phyloP scores from a whole-genome alignment of 2,888 invertebrate species.

The Andrena dorsata region DNA sequence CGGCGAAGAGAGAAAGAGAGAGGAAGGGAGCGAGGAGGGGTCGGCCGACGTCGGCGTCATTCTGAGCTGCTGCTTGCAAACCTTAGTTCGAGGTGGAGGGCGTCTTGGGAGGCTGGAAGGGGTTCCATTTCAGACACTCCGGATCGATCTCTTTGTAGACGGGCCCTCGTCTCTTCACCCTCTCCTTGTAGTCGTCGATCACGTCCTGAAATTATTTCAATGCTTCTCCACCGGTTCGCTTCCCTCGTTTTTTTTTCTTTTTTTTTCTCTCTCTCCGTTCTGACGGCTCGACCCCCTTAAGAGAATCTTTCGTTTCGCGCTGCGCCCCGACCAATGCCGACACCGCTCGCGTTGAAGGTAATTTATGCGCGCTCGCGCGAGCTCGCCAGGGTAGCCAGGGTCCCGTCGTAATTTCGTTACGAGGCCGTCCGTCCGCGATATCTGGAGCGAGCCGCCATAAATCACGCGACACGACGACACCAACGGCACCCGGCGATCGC shows the following conservation, averaged over 20 bases:
- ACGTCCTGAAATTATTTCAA: slow-evolving; percentile 90
- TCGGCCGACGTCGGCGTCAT: slow-evolving; percentile 58
- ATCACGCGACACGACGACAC: slow-evolving; percentile 44
- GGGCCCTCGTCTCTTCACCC: slow-evolving; percentile 90
- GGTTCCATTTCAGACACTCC: slow-evolving; percentile 95
- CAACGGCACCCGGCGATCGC: background rate
- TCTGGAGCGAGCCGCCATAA: slow-evolving; percentile 17
- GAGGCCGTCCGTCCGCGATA: background rate
- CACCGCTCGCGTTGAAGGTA: background rate
- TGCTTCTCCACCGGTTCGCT: slow-evolving; percentile 39
- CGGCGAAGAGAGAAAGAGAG: slow-evolving; percentile 10
- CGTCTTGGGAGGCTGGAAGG: slow-evolving; percentile 89
- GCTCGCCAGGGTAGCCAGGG: background rate
- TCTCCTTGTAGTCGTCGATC: slow-evolving; percentile 95
- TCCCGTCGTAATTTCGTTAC: slow-evolving; percentile 1
- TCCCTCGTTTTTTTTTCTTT: slow-evolving; percentile 2
- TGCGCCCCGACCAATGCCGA: background rate
- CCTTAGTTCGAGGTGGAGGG: slow-evolving; percentile 84
- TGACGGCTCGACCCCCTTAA: slow-evolving; percentile 3
- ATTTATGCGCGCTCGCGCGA: slow-evolving; percentile 19
- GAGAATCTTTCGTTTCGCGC: background rate
- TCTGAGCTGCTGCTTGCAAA: slow-evolving; percentile 54
- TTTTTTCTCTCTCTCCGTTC: slow-evolving; percentile 10
- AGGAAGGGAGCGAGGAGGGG: slow-evolving; percentile 30
- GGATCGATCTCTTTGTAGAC: slow-evolving; percentile 95